A percentile compares a stretch with the other conserved stretches of the same genome.
These are phyloP conservation scores for Barypeithes pellucidus DNA, from an alignment of 2,888 invertebrate species.

Conservation along the genomic window DNA sequence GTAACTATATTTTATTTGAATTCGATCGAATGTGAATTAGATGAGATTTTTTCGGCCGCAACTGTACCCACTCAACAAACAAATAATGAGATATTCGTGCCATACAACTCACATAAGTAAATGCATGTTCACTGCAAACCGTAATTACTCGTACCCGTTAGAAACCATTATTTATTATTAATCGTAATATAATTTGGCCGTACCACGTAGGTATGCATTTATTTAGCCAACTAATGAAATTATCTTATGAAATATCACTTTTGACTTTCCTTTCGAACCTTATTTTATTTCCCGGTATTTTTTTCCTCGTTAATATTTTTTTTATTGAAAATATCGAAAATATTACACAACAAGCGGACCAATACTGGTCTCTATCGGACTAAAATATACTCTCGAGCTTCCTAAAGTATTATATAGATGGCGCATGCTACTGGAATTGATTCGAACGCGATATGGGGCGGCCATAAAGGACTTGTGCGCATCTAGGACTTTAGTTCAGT, in stretches of 20 bases:
- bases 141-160: conserved; percentile 7
- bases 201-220: not conserved
- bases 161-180: conserved; percentile 13
- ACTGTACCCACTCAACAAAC: not conserved
- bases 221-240: not conserved
- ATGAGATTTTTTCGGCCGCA: too few relatives aligned
- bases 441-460: not conserved
- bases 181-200: conserved; percentile 12
- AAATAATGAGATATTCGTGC: conserved; percentile 9
- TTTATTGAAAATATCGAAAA: not conserved
- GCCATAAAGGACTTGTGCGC: not conserved
- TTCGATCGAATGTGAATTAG: too few relatives aligned
- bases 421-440: conserved; percentile 33
- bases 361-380: conserved; percentile 18
- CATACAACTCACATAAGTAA: conserved; percentile 9
- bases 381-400: conserved; percentile 12
- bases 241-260: not conserved
- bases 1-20: too few relatives aligned
- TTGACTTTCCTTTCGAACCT: not conserved
- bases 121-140: not conserved
- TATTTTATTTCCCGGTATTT: not conserved
- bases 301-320: not conserved
- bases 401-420: not conserved
- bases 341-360: not conserved
- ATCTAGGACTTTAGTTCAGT: not conserved